Base-by-base conservation (phyloP, 64 coral and sea anemone genomes). In the Pocillopora damicornis region DNA sequence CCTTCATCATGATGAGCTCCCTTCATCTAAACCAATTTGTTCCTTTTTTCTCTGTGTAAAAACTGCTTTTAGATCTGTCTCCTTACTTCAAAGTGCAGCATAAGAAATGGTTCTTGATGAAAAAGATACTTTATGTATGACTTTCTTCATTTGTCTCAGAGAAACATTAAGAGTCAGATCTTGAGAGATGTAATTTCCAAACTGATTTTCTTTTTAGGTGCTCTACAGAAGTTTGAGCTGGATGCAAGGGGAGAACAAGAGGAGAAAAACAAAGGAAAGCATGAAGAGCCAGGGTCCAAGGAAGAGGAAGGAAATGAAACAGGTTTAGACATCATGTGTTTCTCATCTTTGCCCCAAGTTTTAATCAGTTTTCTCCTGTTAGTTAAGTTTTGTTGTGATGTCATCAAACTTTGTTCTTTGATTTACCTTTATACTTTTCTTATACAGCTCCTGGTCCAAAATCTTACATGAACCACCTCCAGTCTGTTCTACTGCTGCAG, bases 401-500 rank as follows among this genome's bases (percentile, higher is more conserved):
- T 51, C 42, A 51, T 51, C 42, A 51, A 51, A 51, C 42, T 51
- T 51, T 79, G 61, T 81, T 81, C 79, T 81, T 63, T 63, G 30
- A 51, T 7, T 71, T 67, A 67, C 22, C 22, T 22, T 71, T 25
- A 10, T 69, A 10, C 25, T 4, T 71, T 71, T 0, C 22, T 71
- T 71, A 59, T 67, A 11, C 58, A 95, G 89, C 16, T 58, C 45
- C 74, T 58, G 76, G 87, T 17, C 77, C 91, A 22, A 87, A 87
- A 66, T 71, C 94, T 78, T 92, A 85, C 59, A 38, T 77, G 10
- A 88, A 79, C 84, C 97, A 90, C 78, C 88, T 99, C 51, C 93
- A 91, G 73, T 89, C 90, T 78, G 73, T 82, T 17, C 64, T 99
- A 14, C 90, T 99, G 20, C 85, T 99, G 60, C 97, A 92, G 74